Evolutionary conservation across 2,888 invertebrate species (phyloP).

Genomic region (Netelia fuscicornis): DNA sequence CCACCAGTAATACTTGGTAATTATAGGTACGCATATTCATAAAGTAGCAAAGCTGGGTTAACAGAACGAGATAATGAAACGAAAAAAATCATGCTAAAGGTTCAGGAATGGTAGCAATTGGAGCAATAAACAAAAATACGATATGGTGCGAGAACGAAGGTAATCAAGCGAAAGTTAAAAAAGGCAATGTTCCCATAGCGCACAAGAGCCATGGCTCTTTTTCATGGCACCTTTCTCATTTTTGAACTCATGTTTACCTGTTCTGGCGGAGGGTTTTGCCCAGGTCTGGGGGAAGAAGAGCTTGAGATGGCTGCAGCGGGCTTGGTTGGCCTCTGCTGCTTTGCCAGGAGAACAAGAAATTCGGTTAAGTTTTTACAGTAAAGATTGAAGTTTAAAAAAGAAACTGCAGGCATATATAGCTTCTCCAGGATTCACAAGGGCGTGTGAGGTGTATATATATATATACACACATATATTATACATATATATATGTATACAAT

Average conservation of each 20-base stretch:
- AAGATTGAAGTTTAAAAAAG: constrained; percentile 68
- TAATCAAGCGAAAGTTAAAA: constrained; percentile 68
- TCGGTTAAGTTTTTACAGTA: constrained; percentile 78
- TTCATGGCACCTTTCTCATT: constrained; percentile 66
- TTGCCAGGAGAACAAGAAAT: constrained; percentile 84
- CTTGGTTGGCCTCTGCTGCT: constrained; percentile 86
- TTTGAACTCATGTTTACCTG: constrained; percentile 86
- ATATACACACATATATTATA: constrained; percentile 23
- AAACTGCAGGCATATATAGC: constrained; percentile 64
- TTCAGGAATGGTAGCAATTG: constrained; percentile 30
- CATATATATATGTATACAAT: constrained; percentile 32
- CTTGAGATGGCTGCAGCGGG: constrained; percentile 86
- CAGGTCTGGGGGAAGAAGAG: constrained; percentile 86
- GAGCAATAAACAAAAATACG: constrained; percentile 41
- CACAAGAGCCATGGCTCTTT: constrained; percentile 75
- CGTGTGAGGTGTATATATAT: constrained; percentile 46
- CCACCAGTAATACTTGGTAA: background rate
- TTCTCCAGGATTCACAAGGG: constrained; percentile 56
- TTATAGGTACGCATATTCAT: constrained; percentile 9
- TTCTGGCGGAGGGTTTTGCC: constrained; percentile 87
- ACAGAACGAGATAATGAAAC: constrained; percentile 38
- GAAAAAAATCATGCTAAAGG: constrained; percentile 62
- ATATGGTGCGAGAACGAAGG: constrained; percentile 56
- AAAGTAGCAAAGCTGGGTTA: constrained; percentile 45
- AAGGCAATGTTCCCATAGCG: constrained; percentile 69